Evolutionary conservation across 2,797 vertebrate species (phyloP).

Genomic region (Pelodytes ibericus): DNA sequence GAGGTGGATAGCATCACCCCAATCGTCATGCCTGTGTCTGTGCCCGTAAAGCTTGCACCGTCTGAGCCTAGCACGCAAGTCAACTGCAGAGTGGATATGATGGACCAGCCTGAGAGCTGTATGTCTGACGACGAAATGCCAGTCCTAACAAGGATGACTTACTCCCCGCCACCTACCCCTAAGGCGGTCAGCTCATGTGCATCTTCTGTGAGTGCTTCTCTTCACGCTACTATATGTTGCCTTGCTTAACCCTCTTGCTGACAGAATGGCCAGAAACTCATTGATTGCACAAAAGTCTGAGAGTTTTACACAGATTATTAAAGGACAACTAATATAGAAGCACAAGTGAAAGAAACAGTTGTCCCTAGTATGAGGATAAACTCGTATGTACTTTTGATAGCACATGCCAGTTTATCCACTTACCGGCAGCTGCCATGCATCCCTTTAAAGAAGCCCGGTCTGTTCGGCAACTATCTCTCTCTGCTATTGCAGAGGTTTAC

Average conservation of each 20-base stretch:
- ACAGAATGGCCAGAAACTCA: neutral
- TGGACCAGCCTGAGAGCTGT: conserved; percentile 74
- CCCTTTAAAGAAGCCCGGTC: too few relatives aligned
- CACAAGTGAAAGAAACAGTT: too few relatives aligned
- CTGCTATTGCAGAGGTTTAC: too few relatives aligned
- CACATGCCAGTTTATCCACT: too few relatives aligned
- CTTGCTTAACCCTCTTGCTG: conserved; percentile 34
- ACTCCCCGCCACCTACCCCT: conserved; percentile 73
- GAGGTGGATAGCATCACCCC: conserved; percentile 75
- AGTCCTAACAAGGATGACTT: conserved; percentile 76
- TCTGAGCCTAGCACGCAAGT: conserved; percentile 77
- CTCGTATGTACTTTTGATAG: too few relatives aligned
- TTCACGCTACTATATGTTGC: conserved; percentile 72
- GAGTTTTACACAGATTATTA: too few relatives aligned
- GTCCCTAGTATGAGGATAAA: too few relatives aligned
- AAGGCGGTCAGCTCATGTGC: conserved; percentile 73
- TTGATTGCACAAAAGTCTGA: neutral
- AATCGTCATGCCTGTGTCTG: conserved; percentile 88
- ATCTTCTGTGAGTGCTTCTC: conserved; percentile 81
- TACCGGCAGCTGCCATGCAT: too few relatives aligned
- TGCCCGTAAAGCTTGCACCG: conserved; percentile 83
- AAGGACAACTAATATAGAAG: too few relatives aligned
- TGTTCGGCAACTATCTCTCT: too few relatives aligned
- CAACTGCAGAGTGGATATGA: conserved; percentile 74
- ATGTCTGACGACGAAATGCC: conserved; percentile 80